These are phyloP conservation scores for Pinna nobilis DNA, from an alignment of 1,140 invertebrate species.

Conservation along the genomic window DNA sequence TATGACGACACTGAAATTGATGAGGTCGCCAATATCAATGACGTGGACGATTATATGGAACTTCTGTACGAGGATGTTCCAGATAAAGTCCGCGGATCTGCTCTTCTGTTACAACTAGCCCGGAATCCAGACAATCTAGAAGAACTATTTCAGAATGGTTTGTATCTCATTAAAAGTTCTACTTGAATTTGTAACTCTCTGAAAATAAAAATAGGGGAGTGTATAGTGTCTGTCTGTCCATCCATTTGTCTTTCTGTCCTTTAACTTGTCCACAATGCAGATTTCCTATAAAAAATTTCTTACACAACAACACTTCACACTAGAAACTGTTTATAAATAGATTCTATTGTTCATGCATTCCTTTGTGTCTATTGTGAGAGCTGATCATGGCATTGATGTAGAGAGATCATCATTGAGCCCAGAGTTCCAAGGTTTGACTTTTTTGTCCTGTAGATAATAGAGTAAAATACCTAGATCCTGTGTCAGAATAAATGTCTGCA, in stretches of 20 bases:
- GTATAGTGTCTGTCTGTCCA: neutral
- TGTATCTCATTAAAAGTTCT: neutral
- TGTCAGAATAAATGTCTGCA: too few species aligned
- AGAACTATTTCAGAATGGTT: conserved; percentile 84
- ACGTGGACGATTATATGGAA: conserved; percentile 94
- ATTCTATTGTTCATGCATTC: too few species aligned
- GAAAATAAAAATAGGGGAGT: neutral
- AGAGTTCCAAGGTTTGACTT: too few species aligned
- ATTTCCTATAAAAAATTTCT: too few species aligned
- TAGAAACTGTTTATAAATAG: too few species aligned
- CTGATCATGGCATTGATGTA: too few species aligned
- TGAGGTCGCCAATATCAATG: conserved; percentile 83
- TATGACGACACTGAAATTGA: conserved; percentile 72
- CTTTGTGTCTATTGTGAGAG: too few species aligned
- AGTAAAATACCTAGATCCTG: too few species aligned
- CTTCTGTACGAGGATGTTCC: conserved; percentile 94
- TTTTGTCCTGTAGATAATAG: too few species aligned
- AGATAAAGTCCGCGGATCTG: conserved; percentile 95
- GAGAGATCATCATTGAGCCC: too few species aligned
- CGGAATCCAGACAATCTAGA: conserved; percentile 95
- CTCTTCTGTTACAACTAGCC: conserved; percentile 91
- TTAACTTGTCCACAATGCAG: too few species aligned
- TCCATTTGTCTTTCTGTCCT: neutral
- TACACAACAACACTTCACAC: too few species aligned
- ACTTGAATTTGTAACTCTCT: neutral